Conservation (phyloP, 2,888 invertebrate species). For the Lithophane leautieri region DNA sequence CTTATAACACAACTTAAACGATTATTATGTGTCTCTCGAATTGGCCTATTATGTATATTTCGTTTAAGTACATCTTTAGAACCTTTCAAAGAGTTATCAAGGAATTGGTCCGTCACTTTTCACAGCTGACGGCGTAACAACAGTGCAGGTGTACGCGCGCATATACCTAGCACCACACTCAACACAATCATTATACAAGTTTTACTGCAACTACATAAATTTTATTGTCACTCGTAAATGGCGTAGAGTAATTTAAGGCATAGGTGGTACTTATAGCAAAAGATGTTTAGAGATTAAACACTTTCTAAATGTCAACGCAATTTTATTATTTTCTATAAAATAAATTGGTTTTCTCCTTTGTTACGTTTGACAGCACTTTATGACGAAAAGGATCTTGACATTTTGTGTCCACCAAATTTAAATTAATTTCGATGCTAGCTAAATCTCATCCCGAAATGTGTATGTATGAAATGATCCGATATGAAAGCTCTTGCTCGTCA, state of each 20-base stretch:
- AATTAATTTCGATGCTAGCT: conserved; percentile 59
- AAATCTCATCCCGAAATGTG: conserved; percentile 60
- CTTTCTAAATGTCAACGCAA: conserved; percentile 59
- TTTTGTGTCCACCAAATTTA: conserved; percentile 43
- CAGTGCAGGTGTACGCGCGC: conserved; percentile 39
- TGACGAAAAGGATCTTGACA: conserved; percentile 4
- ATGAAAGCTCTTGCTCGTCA: conserved; percentile 80
- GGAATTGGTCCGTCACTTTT: conserved; percentile 34
- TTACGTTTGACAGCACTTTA: background rate
- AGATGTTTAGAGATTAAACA: conserved; percentile 48
- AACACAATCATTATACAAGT: conserved; percentile 53
- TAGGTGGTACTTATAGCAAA: conserved; percentile 35
- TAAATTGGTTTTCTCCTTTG: conserved; percentile 13
- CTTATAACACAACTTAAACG: background rate
- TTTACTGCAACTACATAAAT: conserved; percentile 56
- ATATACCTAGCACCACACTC: conserved; percentile 32
- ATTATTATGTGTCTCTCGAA: background rate
- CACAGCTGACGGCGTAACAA: conserved; percentile 15
- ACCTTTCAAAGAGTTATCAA: conserved; percentile 17
- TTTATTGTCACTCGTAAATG: conserved; percentile 66
- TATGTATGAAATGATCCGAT: conserved; percentile 64
- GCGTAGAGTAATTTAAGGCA: conserved; percentile 54
- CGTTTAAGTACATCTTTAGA: background rate
- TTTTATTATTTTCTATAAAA: conserved; percentile 26
- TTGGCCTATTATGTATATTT: background rate